Evolutionary conservation across 2,888 invertebrate genomes (phyloP), one percentile per base, ranked within the genome.

Genomic region (Diplazon laetatorius): DNA sequence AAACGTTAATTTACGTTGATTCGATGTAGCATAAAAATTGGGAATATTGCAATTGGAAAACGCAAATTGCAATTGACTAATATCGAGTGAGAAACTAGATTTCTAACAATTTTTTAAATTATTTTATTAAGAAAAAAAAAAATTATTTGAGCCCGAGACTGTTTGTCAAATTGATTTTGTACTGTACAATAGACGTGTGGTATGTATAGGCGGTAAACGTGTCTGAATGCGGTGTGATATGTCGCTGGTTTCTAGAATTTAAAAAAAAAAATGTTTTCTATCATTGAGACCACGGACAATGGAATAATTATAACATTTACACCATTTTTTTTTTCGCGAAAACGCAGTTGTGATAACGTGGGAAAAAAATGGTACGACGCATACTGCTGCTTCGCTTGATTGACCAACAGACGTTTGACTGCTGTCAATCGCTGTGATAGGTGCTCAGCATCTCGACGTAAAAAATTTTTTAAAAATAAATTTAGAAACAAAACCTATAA

Each of bases 341-440:
- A 63, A 65, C 78, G 72, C 74, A 76, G 70, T 76, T 78, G 78
- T 80, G 81, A 80, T 79, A 73, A 44, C 18, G 46, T 42, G 12
- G 16, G 44, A 46, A 42, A 22, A 48, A 22, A 63, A 39, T 55
- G 18, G 16, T 35, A 50, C 30, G 46, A 35, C 42, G 65, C 65
- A 52, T 63, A 8, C 9, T 62, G 48, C 37, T 55, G 55, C 73
- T 74, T 69, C 39, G 78, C 69, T 50, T 63, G 50, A 20, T 65
- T 59, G 66, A 72, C 35, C 44, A 37, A 22, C 37, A 18, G 39
- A 10, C 62, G 39, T 69, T 42, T 50, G 68, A 66, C 35, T 57
- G 65, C 18, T 57, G 52, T 65, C 14, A 59, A 39, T 62, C 18
- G n/a, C 69, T 42, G 69, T 50, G 76, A 77, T 57, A 25, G 63